Base-by-base conservation (phyloP, 2,113 vertebrate species). In the Litocranius walleri region DNA sequence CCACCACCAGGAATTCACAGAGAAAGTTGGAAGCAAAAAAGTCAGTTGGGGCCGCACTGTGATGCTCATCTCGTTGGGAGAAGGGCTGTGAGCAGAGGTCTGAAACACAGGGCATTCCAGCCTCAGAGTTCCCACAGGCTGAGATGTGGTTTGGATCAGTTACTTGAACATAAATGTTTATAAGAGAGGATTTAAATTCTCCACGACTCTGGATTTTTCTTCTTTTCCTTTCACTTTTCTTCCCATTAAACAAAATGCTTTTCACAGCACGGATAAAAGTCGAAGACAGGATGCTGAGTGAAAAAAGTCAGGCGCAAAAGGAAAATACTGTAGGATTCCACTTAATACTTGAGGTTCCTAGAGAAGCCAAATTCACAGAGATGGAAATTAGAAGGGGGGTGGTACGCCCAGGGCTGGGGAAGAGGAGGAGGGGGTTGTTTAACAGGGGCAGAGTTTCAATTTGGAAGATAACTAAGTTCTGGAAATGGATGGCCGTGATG, bases 291-390 rank as follows among this genome's bases (percentile, higher is more conserved):
- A 13, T 7, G 52, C 8, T n/a, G 16, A 48, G 23, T n/a, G 57
- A 85, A 29, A 27, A 36, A 36, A 88, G 36, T 36, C 50, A 54
- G 50, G 21, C 2, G 0, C 15, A 1, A 57, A 45, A 36, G 3
- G 17, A 19, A 33, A 50, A 12, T 48, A 2, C 57, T 11, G 2
- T 3, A 1, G 0, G 43, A 45, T 11, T 57, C 77, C 13, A 11
- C 45, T 17, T 3, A 43, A 43, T 43, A 0, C 2, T 0, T 15
- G 56, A 45, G 2, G 9, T 7, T 5, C 29, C 5, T 6, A 9
- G 81, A 19, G 40, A 3, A 1, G 2, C 29, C 33, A 29, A 6
- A 7, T 21, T 13, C 78, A 25, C 3, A 40, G 56, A 54, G 21
- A 25, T 2, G 74, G 43, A 43, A 56, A 30, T 15, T 6, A 16